Conservation (phyloP, 2,888 invertebrate species). For the Papilio gigon region DNA sequence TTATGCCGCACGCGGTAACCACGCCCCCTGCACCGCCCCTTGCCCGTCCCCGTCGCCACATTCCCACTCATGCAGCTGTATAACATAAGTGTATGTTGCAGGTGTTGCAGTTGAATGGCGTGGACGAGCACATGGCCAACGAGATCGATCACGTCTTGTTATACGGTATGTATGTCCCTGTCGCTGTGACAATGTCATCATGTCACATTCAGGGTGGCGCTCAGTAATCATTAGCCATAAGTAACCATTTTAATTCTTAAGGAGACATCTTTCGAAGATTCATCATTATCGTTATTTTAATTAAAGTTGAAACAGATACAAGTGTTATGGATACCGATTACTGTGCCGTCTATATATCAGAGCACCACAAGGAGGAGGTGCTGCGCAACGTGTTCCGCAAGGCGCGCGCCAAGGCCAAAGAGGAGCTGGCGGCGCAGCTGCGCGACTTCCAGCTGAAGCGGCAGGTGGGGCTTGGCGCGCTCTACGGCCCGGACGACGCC, state of each 20-base stretch:
- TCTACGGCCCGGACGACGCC: conserved; percentile 94
- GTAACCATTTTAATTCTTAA: too few relatives aligned
- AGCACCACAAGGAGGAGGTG: conserved; percentile 94
- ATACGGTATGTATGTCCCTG: conserved; percentile 68
- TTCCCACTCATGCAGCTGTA: background rate
- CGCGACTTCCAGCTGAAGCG: conserved; percentile 94
- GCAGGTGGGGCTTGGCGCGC: conserved; percentile 92
- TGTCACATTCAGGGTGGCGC: too few relatives aligned
- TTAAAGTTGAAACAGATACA: too few relatives aligned
- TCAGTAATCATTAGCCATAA: too few relatives aligned
- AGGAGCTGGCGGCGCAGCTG: conserved; percentile 90
- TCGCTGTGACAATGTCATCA: background rate
- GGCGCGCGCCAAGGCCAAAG: conserved; percentile 91
- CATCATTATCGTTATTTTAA: background rate
- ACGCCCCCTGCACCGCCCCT: background rate
- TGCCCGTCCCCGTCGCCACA: background rate
- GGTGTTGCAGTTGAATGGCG: conserved; percentile 90
- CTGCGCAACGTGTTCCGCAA: conserved; percentile 94
- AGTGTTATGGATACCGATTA: too few relatives aligned
- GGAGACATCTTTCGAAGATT: too few relatives aligned
- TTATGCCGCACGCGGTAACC: conserved; percentile 91
- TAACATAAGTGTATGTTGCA: conserved; percentile 64
- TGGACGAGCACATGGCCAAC: conserved; percentile 93
- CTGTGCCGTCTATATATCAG: conserved; percentile 57
- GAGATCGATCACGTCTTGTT: conserved; percentile 94